Percentiles rank a stretch among this genome's conserved stretches.
Conservation (phyloP, 2,113 vertebrate species). For the Entomyzon cyanotis region DNA sequence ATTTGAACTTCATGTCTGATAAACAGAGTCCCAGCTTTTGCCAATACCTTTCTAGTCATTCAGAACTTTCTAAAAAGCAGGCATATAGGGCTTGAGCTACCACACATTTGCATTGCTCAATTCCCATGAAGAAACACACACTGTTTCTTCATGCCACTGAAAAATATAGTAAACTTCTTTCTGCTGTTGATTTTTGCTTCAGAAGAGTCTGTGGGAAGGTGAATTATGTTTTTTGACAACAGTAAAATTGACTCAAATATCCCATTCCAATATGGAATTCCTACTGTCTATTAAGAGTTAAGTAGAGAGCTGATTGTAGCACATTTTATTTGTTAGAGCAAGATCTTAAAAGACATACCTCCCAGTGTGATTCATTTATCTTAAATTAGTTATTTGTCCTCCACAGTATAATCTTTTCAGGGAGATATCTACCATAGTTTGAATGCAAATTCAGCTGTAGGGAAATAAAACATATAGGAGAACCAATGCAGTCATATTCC, state of each 20-base stretch:
- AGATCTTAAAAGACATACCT: slow-evolving; percentile 23
- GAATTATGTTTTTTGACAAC: neutral
- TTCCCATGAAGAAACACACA: neutral
- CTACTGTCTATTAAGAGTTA: slow-evolving; percentile 15
- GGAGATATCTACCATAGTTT: neutral
- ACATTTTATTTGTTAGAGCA: neutral
- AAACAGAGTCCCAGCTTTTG: neutral
- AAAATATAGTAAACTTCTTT: neutral
- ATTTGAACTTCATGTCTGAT: neutral
- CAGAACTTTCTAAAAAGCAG: neutral
- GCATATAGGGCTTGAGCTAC: neutral
- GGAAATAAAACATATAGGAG: neutral
- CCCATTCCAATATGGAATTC: neutral
- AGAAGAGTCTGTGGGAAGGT: neutral
- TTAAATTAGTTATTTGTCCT: slow-evolving; percentile 42
- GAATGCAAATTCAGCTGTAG: neutral
- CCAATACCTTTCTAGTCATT: neutral
- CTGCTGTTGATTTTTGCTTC: neutral
- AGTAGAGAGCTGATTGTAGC: neutral
- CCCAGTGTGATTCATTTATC: slow-evolving; percentile 7
- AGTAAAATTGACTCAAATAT: slow-evolving; percentile 4
- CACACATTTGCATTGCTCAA: neutral
- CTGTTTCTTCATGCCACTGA: neutral
- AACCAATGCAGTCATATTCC: neutral
- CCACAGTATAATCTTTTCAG: neutral